These are phyloP conservation scores for Drosophila dunni DNA, from an alignment of 1,140 invertebrate genomes.

Conservation along the genomic window DNA sequence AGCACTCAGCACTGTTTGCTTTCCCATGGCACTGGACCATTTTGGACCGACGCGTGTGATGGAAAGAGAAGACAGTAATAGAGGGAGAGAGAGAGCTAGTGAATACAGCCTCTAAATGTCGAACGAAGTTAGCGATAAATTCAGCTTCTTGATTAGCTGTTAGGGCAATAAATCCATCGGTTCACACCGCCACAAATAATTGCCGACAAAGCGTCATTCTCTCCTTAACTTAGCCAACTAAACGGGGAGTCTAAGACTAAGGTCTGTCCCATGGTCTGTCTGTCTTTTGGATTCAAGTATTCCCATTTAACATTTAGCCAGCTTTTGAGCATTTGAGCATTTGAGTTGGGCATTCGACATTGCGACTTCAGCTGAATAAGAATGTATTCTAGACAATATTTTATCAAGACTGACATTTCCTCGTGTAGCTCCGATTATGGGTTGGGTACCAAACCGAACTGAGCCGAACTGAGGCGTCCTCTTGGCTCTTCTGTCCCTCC, in stretches of 20 bases:
- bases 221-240: conserved; percentile 41
- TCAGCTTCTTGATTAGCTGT: conserved; percentile 77
- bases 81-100: conserved; percentile 8
- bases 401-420: conserved; percentile 74
- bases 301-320: conserved; percentile 33
- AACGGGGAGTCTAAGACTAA: conserved; percentile 33
- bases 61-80: neutral
- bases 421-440: conserved; percentile 73
- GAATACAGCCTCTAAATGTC: conserved; percentile 64
- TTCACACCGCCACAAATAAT: conserved; percentile 75
- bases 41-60: conserved; percentile 20
- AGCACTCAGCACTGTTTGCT: conserved; percentile 32
- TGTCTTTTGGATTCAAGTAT: conserved; percentile 17
- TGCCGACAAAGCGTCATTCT: conserved; percentile 68
- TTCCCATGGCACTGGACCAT: conserved; percentile 59
- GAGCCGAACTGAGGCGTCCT: conserved; percentile 36
- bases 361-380: conserved; percentile 55
- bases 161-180: conserved; percentile 72
- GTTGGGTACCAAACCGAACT: conserved; percentile 21
- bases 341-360: conserved; percentile 17
- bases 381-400: conserved; percentile 74
- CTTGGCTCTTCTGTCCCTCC: neutral
- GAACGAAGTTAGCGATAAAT: conserved; percentile 76
- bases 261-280: conserved; percentile 11
- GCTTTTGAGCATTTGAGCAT: conserved; percentile 10